phyloP scores from a whole-genome alignment of 1,140 invertebrate genomes.

The Zaprionus davidi region DNA sequence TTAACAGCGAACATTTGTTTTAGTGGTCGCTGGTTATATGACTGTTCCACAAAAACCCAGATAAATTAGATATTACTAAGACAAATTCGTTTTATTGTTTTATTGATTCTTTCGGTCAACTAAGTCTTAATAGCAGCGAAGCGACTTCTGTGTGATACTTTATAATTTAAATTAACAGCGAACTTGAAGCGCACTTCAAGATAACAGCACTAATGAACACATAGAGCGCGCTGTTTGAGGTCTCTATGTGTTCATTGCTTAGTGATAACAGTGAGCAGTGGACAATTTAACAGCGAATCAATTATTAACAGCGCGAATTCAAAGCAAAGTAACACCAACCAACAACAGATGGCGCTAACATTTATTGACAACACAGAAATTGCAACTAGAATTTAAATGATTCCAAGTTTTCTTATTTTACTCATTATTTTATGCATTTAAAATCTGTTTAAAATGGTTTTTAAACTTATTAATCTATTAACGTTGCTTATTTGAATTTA shows the following conservation, averaged over 20 bases:
- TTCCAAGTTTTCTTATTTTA: neutral
- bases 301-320: neutral
- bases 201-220: neutral
- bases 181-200: neutral
- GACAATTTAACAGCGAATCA: no score
- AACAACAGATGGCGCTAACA: neutral
- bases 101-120: no score
- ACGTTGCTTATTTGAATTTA: neutral
- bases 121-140: no score
- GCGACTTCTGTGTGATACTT: no score
- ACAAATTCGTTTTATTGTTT: no score
- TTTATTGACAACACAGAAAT: neutral
- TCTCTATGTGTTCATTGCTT: no score
- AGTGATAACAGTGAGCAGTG: neutral
- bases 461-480: neutral
- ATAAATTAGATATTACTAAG: no score
- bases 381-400: neutral
- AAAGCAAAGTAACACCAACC: neutral
- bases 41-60: no score
- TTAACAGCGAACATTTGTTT: no score
- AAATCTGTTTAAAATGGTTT: neutral
- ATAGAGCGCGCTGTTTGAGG: no score
- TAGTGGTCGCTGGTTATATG: no score
- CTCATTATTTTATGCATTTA: neutral
- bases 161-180: no score